These are phyloP conservation scores for Cyanoderma ruficeps DNA, from an alignment of 2,113 vertebrate species.

Conservation along the genomic window DNA sequence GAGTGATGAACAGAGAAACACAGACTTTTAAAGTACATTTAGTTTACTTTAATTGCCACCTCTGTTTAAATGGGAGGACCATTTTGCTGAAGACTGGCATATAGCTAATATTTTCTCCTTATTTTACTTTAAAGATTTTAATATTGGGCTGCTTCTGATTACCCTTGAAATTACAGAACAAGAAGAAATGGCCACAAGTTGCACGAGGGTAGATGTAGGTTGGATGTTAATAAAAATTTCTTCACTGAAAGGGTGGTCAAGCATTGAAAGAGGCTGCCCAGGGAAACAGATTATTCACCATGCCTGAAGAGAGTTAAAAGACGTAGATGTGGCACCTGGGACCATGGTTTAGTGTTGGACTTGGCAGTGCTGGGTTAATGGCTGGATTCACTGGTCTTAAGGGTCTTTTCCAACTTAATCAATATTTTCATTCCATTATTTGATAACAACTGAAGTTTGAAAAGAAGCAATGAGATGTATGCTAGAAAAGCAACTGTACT, in stretches of 20 bases:
- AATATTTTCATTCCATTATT: background rate
- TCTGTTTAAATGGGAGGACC: background rate
- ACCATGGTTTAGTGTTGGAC: background rate
- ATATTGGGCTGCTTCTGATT: background rate
- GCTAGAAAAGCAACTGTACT: background rate
- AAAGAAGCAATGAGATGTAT: accelerated
- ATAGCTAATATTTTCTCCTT: background rate
- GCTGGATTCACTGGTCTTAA: background rate
- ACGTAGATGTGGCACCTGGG: accelerated
- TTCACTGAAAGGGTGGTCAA: background rate
- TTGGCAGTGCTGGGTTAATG: background rate
- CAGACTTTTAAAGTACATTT: background rate
- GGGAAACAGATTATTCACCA: background rate
- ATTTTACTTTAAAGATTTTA: background rate
- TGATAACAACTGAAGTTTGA: background rate
- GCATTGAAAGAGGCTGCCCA: background rate
- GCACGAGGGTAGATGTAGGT: background rate
- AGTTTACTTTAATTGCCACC: background rate
- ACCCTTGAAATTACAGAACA: background rate
- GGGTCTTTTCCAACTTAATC: background rate
- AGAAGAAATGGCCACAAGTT: background rate
- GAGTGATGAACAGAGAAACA: background rate
- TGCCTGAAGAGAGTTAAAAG: background rate
- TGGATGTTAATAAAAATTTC: background rate
- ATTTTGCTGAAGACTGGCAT: background rate